Evolutionary conservation across 2,797 vertebrate genomes (phyloP).

Genomic region (Sebastes matsubarae): DNA sequence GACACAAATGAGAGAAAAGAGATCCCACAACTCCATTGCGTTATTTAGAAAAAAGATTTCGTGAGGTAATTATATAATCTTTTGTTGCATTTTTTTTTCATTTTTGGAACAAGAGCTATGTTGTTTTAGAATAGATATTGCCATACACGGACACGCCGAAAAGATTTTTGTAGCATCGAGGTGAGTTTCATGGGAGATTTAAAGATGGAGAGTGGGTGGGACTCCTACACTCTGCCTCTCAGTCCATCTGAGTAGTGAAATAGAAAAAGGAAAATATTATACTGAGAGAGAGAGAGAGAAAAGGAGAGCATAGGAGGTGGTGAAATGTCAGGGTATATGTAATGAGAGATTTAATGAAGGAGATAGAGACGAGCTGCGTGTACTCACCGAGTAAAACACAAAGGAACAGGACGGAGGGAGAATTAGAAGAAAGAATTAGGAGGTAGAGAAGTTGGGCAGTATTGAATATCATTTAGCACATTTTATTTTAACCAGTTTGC

Average conservation of each 20-base stretch:
- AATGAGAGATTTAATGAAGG: slow-evolving; percentile 46
- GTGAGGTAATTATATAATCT: slow-evolving; percentile 29
- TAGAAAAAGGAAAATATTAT: background rate
- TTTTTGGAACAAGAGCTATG: background rate
- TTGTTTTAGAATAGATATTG: background rate
- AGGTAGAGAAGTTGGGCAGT: background rate
- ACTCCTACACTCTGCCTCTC: slow-evolving; percentile 62
- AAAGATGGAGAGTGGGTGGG: slow-evolving; percentile 62
- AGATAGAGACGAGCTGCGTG: slow-evolving; percentile 22
- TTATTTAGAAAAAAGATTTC: slow-evolving; percentile 1
- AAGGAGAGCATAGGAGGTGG: slow-evolving; percentile 10
- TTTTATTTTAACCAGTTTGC: background rate
- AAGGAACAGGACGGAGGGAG: background rate
- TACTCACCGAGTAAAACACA: background rate
- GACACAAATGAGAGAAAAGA: background rate
- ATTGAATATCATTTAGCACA: background rate
- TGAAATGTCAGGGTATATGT: slow-evolving; percentile 43
- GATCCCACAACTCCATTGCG: background rate
- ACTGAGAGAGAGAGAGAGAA: background rate
- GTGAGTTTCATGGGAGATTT: slow-evolving; percentile 41
- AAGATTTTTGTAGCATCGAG: slow-evolving; percentile 20
- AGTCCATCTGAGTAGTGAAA: slow-evolving; percentile 41
- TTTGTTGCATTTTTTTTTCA: background rate
- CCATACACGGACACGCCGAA: background rate
- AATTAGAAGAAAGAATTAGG: background rate